A percentile compares a stretch with the other conserved stretches of the same genome.
Conservation (phyloP, 30 jellyfish, hydroid and myxozoan genomes). For the Hydractinia symbiolongicarpus region DNA sequence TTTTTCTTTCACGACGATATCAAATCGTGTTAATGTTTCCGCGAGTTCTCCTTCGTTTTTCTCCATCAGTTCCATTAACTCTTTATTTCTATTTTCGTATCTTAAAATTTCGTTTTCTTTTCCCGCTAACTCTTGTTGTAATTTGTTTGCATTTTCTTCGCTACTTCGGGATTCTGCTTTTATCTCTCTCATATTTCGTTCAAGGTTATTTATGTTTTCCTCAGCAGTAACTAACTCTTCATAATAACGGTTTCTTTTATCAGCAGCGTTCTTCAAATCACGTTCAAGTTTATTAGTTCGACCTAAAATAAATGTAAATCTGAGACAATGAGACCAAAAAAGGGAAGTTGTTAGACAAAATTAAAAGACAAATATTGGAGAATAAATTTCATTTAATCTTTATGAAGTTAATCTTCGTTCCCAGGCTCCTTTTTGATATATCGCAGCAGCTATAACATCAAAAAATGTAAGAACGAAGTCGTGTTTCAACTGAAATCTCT, state of each 20-base stretch:
- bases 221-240: constrained; percentile 13
- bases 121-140: neutral
- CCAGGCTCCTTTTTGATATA: constrained; percentile 6
- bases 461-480: too few relatives aligned
- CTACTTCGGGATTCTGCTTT: neutral
- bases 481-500: too few relatives aligned
- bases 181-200: neutral
- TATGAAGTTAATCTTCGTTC: neutral
- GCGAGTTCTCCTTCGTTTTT: neutral
- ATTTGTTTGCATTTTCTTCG: neutral
- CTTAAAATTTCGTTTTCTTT: neutral
- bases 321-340: neutral
- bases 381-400: neutral
- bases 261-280: neutral
- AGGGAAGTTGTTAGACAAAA: too few relatives aligned
- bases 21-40: neutral
- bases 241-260: neutral
- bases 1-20: neutral
- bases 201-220: neutral
- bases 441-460: neutral
- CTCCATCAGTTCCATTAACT: neutral
- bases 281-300: constrained; percentile 7
- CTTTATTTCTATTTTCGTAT: neutral
- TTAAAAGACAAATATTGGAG: neutral
- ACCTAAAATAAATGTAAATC: neutral